Conservation (phyloP, 2,888 invertebrate species). For the Parascotia fuliginaria region DNA sequence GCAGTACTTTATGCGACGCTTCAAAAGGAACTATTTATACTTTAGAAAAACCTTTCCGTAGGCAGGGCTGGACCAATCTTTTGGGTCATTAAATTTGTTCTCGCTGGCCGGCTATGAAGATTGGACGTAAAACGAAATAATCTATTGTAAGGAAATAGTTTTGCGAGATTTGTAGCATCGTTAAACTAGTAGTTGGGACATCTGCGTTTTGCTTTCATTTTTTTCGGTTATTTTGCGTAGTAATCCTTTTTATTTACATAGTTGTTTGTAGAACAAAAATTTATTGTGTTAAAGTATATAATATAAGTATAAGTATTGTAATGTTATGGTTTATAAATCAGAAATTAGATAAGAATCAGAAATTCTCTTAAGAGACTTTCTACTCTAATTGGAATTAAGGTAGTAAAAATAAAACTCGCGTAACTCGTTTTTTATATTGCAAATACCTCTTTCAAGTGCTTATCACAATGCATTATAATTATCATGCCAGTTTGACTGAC, state of each 20-base stretch:
- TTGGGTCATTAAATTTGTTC: slow-evolving; percentile 82
- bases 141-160: slow-evolving; percentile 75
- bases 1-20: slow-evolving; percentile 22
- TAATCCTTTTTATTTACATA: too few relatives aligned
- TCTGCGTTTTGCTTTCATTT: slow-evolving; percentile 33
- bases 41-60: slow-evolving; percentile 71
- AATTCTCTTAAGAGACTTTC: too few relatives aligned
- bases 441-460: too few relatives aligned
- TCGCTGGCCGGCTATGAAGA: slow-evolving; percentile 84
- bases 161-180: slow-evolving; percentile 66
- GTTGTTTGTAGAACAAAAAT: neutral
- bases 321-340: too few relatives aligned
- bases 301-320: too few relatives aligned
- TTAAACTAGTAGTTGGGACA: slow-evolving; percentile 44
- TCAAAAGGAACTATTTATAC: slow-evolving; percentile 37
- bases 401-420: too few relatives aligned
- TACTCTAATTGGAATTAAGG: too few relatives aligned
- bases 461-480: too few relatives aligned
- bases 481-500: too few relatives aligned
- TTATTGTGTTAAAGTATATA: too few relatives aligned
- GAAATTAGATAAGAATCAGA: too few relatives aligned
- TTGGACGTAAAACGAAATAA: slow-evolving; percentile 83
- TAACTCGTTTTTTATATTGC: too few relatives aligned
- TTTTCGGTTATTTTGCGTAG: slow-evolving; percentile 6
- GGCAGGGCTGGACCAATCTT: slow-evolving; percentile 79